Evolutionary conservation across 2,113 vertebrate species (phyloP), one percentile per base, ranked within the genome.

Genomic region (Corapipo altera): DNA sequence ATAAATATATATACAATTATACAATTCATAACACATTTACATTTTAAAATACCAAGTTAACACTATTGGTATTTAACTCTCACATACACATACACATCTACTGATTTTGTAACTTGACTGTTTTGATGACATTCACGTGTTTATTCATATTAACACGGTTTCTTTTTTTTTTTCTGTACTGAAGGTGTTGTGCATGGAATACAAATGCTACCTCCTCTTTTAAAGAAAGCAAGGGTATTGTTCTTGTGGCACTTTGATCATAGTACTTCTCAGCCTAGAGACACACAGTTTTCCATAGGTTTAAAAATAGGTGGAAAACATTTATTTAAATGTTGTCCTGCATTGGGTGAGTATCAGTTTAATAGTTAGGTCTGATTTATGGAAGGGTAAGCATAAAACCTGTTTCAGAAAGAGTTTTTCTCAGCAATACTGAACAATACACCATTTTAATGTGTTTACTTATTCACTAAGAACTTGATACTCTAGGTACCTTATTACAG

Each of bases 81-180:
- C 51, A 70, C 48, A 41, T 33, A 19, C 11, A 32, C 30, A 33
- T 12, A 54, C 3, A 51, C 0, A 1, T 21, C 52, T 39, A 69
- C 12, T 28, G 12, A n/a, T 37, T 85, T 35, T 49, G 10, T 51
- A 70, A 48, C 24, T 61, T 54, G 26, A 3, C 37, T 83, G 9
- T 26, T 92, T 55, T 88, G 44, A 35, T 82, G 28, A 39, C 27
- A 78, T 22, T 72, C n/a, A 9, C 12, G 1, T 49, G 20, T 69
- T 71, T 77, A 61, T 3, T 18, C 19, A 43, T 11, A 48, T 14
- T 46, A 72, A 61, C 16, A 61, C 4, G 26, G 12, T 15, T 76
- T 24, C 0, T 15, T n/a, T 7, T 27, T 23, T 33, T 30, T 2
- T 15, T 5, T 1, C 6, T 51, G 4, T 27, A 13, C 10, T 66